Evolutionary conservation across 2,113 vertebrate species (phyloP).

Genomic region (Syngnathus scovelli): DNA sequence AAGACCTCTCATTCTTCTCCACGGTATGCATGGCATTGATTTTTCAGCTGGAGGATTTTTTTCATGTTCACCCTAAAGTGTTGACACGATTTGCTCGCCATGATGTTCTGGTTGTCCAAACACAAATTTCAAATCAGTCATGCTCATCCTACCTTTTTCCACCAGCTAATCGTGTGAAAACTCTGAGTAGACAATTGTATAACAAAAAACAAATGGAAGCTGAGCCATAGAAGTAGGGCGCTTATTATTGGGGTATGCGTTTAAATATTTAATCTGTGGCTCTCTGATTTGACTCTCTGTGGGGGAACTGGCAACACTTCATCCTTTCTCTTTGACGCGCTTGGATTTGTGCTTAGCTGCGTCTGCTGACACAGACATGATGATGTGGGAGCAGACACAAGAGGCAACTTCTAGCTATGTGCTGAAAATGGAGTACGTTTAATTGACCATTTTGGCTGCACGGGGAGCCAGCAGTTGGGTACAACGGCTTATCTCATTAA

Average conservation of each 20-base stretch:
- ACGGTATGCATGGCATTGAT: slow-evolving; percentile 42
- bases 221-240: slow-evolving; percentile 16
- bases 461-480: not conserved
- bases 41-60: slow-evolving; percentile 32
- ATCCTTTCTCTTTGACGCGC: not conserved
- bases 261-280: slow-evolving; percentile 40
- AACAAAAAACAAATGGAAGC: slow-evolving; percentile 23
- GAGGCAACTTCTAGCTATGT: slow-evolving; percentile 1
- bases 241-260: slow-evolving; percentile 12
- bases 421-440: slow-evolving; percentile 6
- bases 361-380: not conserved
- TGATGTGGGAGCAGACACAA: not conserved
- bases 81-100: slow-evolving; percentile 30
- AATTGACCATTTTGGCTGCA: slow-evolving; percentile 17
- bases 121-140: slow-evolving; percentile 35
- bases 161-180: slow-evolving; percentile 9
- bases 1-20: not conserved
- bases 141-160: slow-evolving; percentile 20
- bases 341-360: not conserved
- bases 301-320: slow-evolving; percentile 6
- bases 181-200: not conserved
- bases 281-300: slow-evolving; percentile 10
- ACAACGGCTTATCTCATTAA: not conserved
- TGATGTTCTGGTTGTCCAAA: slow-evolving; percentile 29
- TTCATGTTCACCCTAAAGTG: slow-evolving; percentile 29